Base-by-base conservation (phyloP, 2,888 invertebrate species). In the Drosophila prolongata region DNA sequence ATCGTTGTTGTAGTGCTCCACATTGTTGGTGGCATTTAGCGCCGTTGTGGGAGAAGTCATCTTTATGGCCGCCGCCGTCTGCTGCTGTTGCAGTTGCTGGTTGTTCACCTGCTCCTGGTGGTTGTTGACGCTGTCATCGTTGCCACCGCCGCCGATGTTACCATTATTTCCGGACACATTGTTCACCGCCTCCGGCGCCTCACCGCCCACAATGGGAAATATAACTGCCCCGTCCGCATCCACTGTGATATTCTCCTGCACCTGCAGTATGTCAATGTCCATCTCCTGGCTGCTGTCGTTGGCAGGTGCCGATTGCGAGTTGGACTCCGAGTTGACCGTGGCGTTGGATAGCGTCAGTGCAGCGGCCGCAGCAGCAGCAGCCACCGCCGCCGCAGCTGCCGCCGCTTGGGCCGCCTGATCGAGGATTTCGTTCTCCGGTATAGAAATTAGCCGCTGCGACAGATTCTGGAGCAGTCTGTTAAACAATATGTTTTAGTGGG, bases 241-340 rank as follows among this genome's bases (percentile, higher is more conserved):
- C 13, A 91, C 92, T 13, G 91, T 92, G 3, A 92, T 90, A 72
- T 91, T 90, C 76, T 92, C 93, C 75, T 92, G 92, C 56, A 94
- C 94, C 79, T 94, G 94, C 64, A 94, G 89, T 43, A 94, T 94
- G 77, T 94, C 94, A 27, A 94, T 93, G 62, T 94, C 94, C 81
- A 94, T 93, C 13, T 94, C 94, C 14, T 94, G 93, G 71, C 87
- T 91, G 61, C 74, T 90, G 56, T 92, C 91, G 59, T 79, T 90
- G 58, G 83, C 78, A 46, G 87, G 79, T 42, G 90, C 80, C 10
- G 91, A 81, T 13, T 83, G 74, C 9, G 71, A 75, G 46, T 67
- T 72, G 19, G 82, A 59, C 44, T 84, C 85, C 14, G 89, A 56
- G 65, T 61, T 78, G 10, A 62, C 77, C 38, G 76, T 78, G 52